A percentile compares a stretch with the other conserved stretches of the same genome.
Evolutionary conservation across 2,113 vertebrate genomes (phyloP).

Genomic region (Aramus guarauna): DNA sequence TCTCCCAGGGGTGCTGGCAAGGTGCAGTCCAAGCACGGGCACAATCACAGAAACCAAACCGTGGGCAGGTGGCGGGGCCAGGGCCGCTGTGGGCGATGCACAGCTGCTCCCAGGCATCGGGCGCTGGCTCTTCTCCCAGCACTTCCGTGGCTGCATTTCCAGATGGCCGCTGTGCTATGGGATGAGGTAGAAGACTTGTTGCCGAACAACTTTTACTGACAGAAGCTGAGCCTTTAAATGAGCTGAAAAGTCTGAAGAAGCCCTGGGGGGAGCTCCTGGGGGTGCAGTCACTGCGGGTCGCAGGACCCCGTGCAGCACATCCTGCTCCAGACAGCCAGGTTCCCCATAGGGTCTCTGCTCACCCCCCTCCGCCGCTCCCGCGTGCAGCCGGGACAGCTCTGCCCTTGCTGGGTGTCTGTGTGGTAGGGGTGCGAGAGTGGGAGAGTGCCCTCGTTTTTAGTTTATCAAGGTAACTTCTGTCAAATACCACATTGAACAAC

Average conservation of each 20-base stretch:
- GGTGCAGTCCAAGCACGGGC: neutral
- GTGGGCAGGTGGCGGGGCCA: accelerated
- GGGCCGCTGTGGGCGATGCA: neutral
- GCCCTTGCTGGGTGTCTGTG: neutral
- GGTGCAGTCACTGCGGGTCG: neutral
- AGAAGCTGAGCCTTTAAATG: neutral
- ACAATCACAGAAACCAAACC: accelerated
- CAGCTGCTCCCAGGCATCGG: no score
- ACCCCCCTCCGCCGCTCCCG: neutral
- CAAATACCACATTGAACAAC: neutral
- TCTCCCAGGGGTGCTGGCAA: neutral
- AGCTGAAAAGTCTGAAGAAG: neutral
- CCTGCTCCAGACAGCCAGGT: neutral
- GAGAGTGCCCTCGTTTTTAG: neutral
- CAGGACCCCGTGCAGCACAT: neutral
- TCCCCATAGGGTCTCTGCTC: accelerated
- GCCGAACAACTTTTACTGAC: neutral
- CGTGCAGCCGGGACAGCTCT: neutral
- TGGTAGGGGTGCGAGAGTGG: neutral
- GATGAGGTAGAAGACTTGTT: neutral
- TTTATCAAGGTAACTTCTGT: neutral
- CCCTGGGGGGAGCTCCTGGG: neutral
- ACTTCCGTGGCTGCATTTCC: neutral
- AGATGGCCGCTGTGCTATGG: neutral
- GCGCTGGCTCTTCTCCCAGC: neutral